These are phyloP conservation scores for Labeo calbasu DNA, from an alignment of 2,797 vertebrate species.

Conservation along the genomic window DNA sequence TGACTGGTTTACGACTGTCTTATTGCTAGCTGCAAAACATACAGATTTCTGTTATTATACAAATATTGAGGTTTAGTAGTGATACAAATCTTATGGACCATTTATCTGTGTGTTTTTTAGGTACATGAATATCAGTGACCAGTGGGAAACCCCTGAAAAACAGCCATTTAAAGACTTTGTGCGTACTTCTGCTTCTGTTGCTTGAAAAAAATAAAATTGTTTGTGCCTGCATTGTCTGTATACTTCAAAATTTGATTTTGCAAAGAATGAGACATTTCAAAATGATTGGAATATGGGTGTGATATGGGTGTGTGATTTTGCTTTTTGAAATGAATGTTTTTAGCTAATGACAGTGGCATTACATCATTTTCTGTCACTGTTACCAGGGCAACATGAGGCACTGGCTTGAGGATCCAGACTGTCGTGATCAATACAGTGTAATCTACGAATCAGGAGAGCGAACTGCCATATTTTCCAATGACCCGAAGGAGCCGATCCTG, in stretches of 20 bases:
- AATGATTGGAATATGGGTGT: neutral
- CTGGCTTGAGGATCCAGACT: conserved; percentile 94
- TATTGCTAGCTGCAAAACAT: neutral
- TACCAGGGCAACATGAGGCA: conserved; percentile 92
- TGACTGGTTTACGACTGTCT: neutral
- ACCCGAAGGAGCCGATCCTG: conserved; percentile 89
- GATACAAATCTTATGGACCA: neutral
- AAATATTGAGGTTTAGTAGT: neutral
- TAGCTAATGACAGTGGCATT: neutral
- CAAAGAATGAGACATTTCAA: neutral
- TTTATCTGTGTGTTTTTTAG: conserved; percentile 66
- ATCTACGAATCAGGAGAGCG: conserved; percentile 95
- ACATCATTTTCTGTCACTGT: conserved; percentile 33
- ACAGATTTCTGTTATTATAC: neutral
- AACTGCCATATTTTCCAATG: conserved; percentile 92
- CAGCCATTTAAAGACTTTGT: conserved; percentile 98
- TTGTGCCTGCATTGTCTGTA: neutral
- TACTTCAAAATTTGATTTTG: neutral
- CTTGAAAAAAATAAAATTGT: neutral
- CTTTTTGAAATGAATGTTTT: neutral
- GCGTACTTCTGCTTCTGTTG: conserved; percentile 63
- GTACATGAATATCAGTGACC: conserved; percentile 96
- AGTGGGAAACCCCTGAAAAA: conserved; percentile 96
- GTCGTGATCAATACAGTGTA: conserved; percentile 96
- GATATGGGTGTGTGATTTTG: neutral